Evolutionary conservation across 2,113 vertebrate genomes (phyloP).

Genomic region (Prionailurus viverrinus): DNA sequence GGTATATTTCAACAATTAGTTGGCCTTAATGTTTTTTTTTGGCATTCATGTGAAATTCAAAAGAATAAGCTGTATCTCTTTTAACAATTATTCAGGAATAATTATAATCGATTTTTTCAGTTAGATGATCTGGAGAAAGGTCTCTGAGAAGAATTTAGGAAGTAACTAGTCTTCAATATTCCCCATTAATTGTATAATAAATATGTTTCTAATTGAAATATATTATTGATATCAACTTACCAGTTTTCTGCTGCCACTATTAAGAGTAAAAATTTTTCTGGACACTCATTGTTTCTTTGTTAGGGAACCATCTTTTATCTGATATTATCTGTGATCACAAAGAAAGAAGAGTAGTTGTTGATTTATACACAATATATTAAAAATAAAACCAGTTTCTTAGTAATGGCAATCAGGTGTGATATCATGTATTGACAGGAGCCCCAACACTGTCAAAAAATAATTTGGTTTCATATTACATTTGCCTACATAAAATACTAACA

Average conservation of each 20-base stretch:
- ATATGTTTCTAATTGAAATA: not conserved
- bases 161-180: slow-evolving; percentile 40
- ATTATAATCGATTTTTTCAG: slow-evolving; percentile 34
- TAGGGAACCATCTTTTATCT: slow-evolving; percentile 1
- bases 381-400: slow-evolving; percentile 28
- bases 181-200: not conserved
- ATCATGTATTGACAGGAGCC: not conserved
- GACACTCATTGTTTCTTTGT: slow-evolving; percentile 16
- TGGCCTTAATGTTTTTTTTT: not conserved
- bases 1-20: not conserved
- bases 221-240: slow-evolving; percentile 1
- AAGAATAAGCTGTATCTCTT: not conserved
- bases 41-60: slow-evolving; percentile 12
- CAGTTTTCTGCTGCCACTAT: not conserved
- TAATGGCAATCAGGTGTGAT: not conserved
- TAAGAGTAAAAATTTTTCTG: not conserved
- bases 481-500: not conserved
- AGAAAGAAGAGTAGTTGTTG: slow-evolving; percentile 29
- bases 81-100: not conserved
- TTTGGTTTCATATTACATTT: slow-evolving; percentile 11
- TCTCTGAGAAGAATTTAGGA: slow-evolving; percentile 54
- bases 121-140: slow-evolving; percentile 52
- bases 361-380: not conserved
- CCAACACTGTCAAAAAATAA: not conserved
- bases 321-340: not conserved